phyloP scores from a whole-genome alignment of 2,888 invertebrate genomes.

The Euplexia lucipara region DNA sequence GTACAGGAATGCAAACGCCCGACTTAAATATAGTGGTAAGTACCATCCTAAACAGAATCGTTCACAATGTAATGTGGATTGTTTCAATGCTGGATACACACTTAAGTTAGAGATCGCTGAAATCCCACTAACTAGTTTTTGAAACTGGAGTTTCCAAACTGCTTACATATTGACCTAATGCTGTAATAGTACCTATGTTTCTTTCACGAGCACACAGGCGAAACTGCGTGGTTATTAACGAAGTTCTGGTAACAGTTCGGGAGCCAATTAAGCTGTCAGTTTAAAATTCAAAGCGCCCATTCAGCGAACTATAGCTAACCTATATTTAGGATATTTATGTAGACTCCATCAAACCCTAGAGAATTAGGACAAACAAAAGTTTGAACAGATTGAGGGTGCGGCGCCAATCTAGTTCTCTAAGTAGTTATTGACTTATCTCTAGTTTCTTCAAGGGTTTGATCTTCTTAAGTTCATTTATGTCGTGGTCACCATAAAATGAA shows the following conservation, averaged over 20 bases:
- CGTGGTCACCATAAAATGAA: background rate
- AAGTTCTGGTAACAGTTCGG: slow-evolving; percentile 43
- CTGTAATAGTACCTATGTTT: slow-evolving; percentile 32
- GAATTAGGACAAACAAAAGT: slow-evolving; percentile 17
- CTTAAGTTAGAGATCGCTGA: background rate
- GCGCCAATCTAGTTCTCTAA: slow-evolving; percentile 8
- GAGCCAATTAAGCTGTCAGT: slow-evolving; percentile 43
- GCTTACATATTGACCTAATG: slow-evolving; percentile 18
- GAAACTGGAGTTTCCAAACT: slow-evolving; percentile 20
- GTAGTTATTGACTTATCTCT: slow-evolving; percentile 8
- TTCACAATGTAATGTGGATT: background rate
- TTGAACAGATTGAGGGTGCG: background rate
- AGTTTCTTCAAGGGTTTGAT: slow-evolving; percentile 6
- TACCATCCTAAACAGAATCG: background rate
- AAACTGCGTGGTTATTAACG: slow-evolving; percentile 40
- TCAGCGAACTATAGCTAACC: slow-evolving; percentile 10
- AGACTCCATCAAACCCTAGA: slow-evolving; percentile 1
- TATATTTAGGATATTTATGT: slow-evolving; percentile 9
- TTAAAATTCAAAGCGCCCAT: slow-evolving; percentile 32
- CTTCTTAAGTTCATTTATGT: background rate
- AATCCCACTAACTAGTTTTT: slow-evolving; percentile 24
- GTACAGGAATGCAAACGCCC: too few relatives aligned
- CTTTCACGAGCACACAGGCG: slow-evolving; percentile 25
- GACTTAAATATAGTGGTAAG: too few relatives aligned
- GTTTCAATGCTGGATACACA: background rate